phyloP scores from a whole-genome alignment of 1,140 invertebrate species.

The Ganaspis sp. region DNA sequence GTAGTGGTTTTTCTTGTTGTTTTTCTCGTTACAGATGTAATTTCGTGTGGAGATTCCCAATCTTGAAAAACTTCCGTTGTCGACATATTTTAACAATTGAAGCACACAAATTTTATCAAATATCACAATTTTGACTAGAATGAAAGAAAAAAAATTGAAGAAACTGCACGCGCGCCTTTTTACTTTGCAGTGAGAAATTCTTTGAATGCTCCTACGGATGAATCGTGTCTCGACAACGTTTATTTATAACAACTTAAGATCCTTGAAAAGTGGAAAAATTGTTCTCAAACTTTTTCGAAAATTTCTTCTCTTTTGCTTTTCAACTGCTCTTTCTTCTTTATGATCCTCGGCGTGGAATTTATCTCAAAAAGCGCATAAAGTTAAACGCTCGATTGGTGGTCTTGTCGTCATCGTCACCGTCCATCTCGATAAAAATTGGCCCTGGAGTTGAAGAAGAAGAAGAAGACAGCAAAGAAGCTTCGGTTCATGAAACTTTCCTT shows the following conservation, averaged over 20 bases:
- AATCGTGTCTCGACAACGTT: conserved; percentile 16
- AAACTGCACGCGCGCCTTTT: conserved; percentile 8
- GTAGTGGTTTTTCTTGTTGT: conserved; percentile 68
- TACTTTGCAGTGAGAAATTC: conserved; percentile 22
- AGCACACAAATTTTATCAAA: not conserved
- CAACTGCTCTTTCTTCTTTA: not conserved
- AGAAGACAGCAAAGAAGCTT: not conserved
- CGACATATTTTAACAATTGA: conserved; percentile 61
- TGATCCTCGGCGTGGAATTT: not conserved
- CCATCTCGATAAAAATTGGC: conserved; percentile 33
- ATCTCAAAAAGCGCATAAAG: not conserved
- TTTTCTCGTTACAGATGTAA: conserved; percentile 61
- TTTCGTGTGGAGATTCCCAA: conserved; percentile 71
- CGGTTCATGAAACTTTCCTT: not conserved
- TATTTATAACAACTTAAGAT: conserved; percentile 25
- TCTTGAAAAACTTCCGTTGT: conserved; percentile 74
- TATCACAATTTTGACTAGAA: not conserved
- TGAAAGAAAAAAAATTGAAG: not conserved
- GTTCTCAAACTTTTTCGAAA: not conserved
- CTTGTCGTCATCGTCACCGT: conserved; percentile 42
- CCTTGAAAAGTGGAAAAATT: not conserved
- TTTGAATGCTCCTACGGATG: conserved; percentile 19
- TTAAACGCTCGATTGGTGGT: not conserved
- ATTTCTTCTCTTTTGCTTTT: not conserved
- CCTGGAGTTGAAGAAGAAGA: not conserved